Evolutionary conservation across 30 jellyfish, hydroid and myxozoan genomes (phyloP), one percentile per base, ranked within the genome.

Genomic region (Rhopilema esculentum): DNA sequence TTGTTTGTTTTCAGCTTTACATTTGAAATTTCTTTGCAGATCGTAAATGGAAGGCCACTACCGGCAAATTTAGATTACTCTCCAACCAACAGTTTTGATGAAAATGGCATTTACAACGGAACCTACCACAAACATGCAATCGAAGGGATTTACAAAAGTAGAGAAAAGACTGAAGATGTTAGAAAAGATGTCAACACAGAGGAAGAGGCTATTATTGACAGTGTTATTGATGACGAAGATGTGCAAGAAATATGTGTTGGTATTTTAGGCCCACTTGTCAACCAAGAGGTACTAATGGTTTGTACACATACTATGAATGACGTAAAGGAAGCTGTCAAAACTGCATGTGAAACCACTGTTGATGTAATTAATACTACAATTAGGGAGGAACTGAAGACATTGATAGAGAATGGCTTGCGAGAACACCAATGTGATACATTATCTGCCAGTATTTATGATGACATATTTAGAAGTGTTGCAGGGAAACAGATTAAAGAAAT

Each of bases 81-180:
- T 20, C 97, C 98, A 68, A 71, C 97, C 6, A 70, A 22, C 62
- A 93, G 98, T 71, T 93, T 93, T 72, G 95, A 88, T 50, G 89
- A 50, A 22, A 57, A 77, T 16, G 98, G 97, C 1, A 17, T 12
- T 18, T 93, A 93, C 87, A 73, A 49, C 61, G 98, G 98, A 7
- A 66, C 27, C 15, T 93, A 93, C 90, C 98, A 93, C 72, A 69
- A 79, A 50, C 72, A 87, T 9, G 95, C 97, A 16, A 22, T 90
- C 82, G 33, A 31, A 31, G 91, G 91, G 23, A 31, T 83, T 30
- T 40, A 48, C 70, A 61, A 77, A 21, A 77, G 53, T 31, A 79
- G 79, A 21, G 88, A 62, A 9, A 21, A 71, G 52, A 1, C 49
- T 1, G 16, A 25, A 67, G 74, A 72, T 53, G 66, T 31, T 8